Conservation (phyloP, 1,140 invertebrate genomes). For the Vollenhovia emeryi region DNA sequence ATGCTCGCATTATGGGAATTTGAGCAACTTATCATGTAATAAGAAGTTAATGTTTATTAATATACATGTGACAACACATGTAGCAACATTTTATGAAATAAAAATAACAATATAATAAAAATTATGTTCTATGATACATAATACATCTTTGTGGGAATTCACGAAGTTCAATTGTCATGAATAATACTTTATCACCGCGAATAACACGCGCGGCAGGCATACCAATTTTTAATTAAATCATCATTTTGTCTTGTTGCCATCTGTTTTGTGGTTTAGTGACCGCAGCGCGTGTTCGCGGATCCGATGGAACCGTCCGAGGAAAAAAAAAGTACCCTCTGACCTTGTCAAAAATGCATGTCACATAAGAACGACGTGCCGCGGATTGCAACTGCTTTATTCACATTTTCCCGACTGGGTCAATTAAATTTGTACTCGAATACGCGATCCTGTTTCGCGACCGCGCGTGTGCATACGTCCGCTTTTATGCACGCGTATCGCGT, state of each 20-base stretch:
- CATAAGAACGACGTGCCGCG: not conserved
- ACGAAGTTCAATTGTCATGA: not conserved
- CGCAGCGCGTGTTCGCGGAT: not conserved
- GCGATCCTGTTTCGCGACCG: too few species aligned
- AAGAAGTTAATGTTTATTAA: not conserved
- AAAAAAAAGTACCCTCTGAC: not conserved
- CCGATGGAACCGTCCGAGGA: not conserved
- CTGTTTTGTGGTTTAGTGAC: conserved; percentile 1
- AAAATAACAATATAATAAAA: not conserved
- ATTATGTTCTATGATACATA: not conserved
- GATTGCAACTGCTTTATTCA: not conserved
- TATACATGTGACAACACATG: not conserved
- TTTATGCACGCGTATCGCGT: conserved; percentile 12
- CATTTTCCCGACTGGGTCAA: not conserved
- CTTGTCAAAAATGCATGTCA: not conserved
- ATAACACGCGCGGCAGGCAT: not conserved
- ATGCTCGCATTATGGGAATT: not conserved
- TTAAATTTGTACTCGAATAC: not conserved
- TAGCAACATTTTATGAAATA: not conserved
- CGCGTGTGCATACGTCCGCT: not conserved
- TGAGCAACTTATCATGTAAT: not conserved
- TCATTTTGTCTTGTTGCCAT: not conserved
- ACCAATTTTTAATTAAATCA: not conserved
- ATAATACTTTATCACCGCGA: not conserved
- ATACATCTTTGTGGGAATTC: not conserved